phyloP scores from a whole-genome alignment of 2,888 invertebrate genomes.

The Meta bourneti region DNA sequence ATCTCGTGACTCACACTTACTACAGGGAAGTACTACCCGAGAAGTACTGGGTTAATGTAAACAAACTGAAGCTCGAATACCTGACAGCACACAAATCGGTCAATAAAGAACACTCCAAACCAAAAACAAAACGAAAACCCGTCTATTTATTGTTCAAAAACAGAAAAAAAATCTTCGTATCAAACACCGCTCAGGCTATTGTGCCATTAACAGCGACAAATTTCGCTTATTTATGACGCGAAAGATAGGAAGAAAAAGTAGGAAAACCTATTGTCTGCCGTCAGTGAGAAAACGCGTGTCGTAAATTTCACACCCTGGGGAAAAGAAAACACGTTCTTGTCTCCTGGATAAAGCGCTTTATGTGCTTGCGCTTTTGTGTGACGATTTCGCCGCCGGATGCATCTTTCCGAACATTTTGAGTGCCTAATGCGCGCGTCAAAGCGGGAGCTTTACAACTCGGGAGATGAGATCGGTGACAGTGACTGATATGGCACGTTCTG shows the following conservation, averaged over 20 bases:
- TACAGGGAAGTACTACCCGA: too few relatives aligned
- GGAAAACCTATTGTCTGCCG: not conserved
- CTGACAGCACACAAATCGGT: too few relatives aligned
- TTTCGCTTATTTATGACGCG: not conserved
- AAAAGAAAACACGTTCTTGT: not conserved
- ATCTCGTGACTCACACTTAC: too few relatives aligned
- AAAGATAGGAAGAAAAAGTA: not conserved
- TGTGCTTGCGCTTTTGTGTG: not conserved
- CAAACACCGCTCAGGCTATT: not conserved
- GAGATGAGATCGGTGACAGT: not conserved
- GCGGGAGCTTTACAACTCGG: constrained; percentile 27
- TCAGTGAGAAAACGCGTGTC: constrained; percentile 10
- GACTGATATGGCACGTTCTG: constrained; percentile 1
- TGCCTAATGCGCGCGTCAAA: constrained; percentile 45
- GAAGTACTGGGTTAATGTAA: too few relatives aligned
- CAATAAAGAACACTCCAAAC: too few relatives aligned
- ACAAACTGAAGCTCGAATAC: too few relatives aligned
- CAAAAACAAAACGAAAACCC: too few relatives aligned
- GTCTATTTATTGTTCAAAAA: too few relatives aligned
- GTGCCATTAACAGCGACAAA: not conserved
- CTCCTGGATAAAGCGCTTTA: constrained; percentile 27
- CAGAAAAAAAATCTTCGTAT: too few relatives aligned
- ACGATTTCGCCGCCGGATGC: not conserved
- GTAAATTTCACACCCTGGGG: constrained; percentile 38
- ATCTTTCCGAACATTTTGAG: constrained; percentile 29